Evolutionary conservation across 2,888 invertebrate genomes (phyloP), one percentile per base, ranked within the genome.

Genomic region (Eupithecia inturbata): DNA sequence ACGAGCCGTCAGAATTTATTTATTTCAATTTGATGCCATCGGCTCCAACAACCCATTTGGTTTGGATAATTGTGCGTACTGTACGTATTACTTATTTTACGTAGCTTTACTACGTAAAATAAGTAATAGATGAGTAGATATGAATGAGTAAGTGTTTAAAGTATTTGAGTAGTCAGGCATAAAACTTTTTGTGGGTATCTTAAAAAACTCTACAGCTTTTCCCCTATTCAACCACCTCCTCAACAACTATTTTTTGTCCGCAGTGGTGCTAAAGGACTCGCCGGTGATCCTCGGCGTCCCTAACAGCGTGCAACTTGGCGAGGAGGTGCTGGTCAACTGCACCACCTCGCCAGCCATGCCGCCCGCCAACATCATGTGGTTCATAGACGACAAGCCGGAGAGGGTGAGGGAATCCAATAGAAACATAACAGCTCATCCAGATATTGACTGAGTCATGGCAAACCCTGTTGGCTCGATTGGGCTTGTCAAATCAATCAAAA

Each of bases 311-410:
- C 92, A 91, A 80, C 82, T 92, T 0, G 93, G 91, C 0, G 94
- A 94, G 68, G 92, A 94, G 19, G 84, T 94, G 0, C 69, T 87
- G 22, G 80, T 94, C 0, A 94, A 94, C 82, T 94, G 94, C 74
- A 90, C 92, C 0, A 90, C 94, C 0, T 83, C 84, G 5, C 89
- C 91, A 0, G 91, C 92, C 0, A 91, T 92, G 89, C 94, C 94
- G 0, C 90, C 93, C 0, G 93, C 94, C 1, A 93, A 92, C 78
- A 89, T 94, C 68, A 78, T 89, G 77, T 94, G 94, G 94, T 93
- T 84, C 79, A 89, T 94, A 73, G 94, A 94, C 41, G 93, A 91
- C 28, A 89, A 88, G 69, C 88, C 91, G 5, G 93, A 93, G 70
- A 87, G 87, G 84, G 93, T 94, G 76, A 82, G 84, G 7, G 14